A percentile compares a stretch with the other conserved stretches of the same genome.
Conservation (phyloP, 2,113 vertebrate species). For the Proterorhinus semilunaris region DNA sequence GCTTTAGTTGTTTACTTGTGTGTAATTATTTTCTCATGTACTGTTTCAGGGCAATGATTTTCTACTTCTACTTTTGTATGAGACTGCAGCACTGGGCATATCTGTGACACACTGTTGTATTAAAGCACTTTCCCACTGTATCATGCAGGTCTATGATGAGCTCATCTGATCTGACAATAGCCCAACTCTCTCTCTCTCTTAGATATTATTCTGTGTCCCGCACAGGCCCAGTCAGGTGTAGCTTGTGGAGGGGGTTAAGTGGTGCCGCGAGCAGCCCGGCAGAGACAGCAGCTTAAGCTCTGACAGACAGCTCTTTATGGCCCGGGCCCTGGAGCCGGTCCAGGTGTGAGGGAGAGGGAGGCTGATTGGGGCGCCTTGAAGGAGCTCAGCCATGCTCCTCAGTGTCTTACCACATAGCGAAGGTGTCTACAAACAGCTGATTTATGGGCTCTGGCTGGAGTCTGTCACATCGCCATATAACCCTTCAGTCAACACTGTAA, state of each 20-base stretch:
- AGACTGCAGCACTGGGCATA: not conserved
- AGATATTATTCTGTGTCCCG: constrained; percentile 17
- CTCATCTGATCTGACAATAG: not conserved
- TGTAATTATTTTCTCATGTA: no score
- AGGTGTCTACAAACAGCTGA: constrained; percentile 27
- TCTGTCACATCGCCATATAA: not conserved
- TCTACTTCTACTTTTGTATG: no score
- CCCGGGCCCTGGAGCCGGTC: constrained; percentile 53
- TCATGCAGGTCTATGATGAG: constrained; percentile 18
- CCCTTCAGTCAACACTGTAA: not conserved
- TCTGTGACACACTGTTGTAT: constrained; percentile 5
- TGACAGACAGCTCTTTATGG: constrained; percentile 69
- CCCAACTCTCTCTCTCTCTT: not conserved
- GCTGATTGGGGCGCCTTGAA: constrained; percentile 34
- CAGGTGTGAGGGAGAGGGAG: constrained; percentile 62
- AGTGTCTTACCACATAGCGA: constrained; percentile 28
- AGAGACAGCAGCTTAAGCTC: constrained; percentile 50
- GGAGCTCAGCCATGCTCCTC: constrained; percentile 14
- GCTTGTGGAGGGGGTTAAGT: constrained; percentile 49
- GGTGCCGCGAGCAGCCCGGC: constrained; percentile 48
- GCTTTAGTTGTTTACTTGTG: no score
- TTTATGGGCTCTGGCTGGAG: constrained; percentile 19
- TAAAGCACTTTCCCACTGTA: constrained; percentile 35
- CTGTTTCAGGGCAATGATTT: no score
- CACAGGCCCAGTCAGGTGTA: constrained; percentile 54